phyloP scores from a whole-genome alignment of 92 coral and sea anemone species.

The Micromussa lordhowensis region DNA sequence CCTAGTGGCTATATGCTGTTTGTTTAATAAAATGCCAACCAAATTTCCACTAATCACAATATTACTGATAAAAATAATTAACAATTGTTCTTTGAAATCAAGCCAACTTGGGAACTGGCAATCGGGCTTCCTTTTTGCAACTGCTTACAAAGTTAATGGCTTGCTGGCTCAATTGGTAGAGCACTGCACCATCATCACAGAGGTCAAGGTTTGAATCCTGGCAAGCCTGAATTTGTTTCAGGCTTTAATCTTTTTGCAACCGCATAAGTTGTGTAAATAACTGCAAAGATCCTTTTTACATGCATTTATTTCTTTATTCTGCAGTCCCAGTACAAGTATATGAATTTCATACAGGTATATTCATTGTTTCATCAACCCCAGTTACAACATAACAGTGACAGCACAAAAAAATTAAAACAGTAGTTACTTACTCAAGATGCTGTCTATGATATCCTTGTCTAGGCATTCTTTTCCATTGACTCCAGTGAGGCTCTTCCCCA shows the following conservation, averaged over 20 bases:
- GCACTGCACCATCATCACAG: neutral
- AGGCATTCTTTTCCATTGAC: constrained; percentile 20
- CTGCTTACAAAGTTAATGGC: neutral
- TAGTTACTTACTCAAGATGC: constrained; percentile 28
- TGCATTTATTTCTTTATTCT: no score
- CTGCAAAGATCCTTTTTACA: neutral
- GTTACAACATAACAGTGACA: no score
- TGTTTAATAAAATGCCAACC: no score
- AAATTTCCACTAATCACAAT: no score
- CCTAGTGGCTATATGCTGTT: no score
- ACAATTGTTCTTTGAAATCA: no score
- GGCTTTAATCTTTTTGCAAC: neutral
- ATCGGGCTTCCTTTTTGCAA: no score
- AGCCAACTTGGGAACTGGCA: no score
- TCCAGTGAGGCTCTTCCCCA: constrained; percentile 37
- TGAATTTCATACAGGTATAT: no score
- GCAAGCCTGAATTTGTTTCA: constrained; percentile 1
- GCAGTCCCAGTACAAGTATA: no score
- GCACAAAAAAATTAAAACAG: neutral
- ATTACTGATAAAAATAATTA: no score
- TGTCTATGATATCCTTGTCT: constrained; percentile 1
- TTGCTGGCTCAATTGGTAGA: neutral
- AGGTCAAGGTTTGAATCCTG: neutral
- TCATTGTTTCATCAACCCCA: no score
- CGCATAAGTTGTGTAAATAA: neutral